Conservation (phyloP, 2,797 vertebrate genomes). For the Gadopsis bispinosus region DNA sequence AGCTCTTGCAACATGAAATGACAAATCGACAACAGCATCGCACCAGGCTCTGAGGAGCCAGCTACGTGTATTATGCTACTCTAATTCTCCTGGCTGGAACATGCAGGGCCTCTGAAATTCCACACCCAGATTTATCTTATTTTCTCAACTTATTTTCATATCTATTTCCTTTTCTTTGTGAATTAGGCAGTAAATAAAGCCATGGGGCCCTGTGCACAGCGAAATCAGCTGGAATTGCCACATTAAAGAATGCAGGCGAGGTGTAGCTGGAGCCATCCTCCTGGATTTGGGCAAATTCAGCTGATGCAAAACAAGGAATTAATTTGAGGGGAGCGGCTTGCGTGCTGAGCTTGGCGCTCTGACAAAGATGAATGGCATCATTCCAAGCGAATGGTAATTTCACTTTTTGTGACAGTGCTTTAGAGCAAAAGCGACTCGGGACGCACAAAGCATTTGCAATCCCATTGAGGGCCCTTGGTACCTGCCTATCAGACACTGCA, state of each 20-base stretch:
- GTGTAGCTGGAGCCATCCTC: constrained; percentile 93
- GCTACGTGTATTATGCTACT: constrained; percentile 88
- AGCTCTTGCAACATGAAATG: constrained; percentile 93
- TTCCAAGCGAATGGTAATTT: constrained; percentile 99
- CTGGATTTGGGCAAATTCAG: constrained; percentile 99
- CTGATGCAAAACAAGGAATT: constrained; percentile 99
- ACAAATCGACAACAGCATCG: constrained; percentile 93
- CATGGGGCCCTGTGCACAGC: constrained; percentile 81
- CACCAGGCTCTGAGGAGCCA: constrained; percentile 89
- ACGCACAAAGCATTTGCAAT: constrained; percentile 98
- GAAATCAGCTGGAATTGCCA: constrained; percentile 93
- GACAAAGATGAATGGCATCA: constrained; percentile 99
- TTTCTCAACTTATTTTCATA: constrained; percentile 97
- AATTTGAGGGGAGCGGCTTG: constrained; percentile 97
- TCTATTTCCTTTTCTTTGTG: constrained; percentile 95
- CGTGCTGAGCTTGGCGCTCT: constrained; percentile 95
- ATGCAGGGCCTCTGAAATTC: constrained; percentile 86
- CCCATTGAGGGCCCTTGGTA: constrained; percentile 97
- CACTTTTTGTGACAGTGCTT: constrained; percentile 99
- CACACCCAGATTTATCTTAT: constrained; percentile 93
- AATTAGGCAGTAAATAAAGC: constrained; percentile 98
- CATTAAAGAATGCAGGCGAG: constrained; percentile 95
- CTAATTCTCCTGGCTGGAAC: constrained; percentile 86
- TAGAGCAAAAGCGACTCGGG: constrained; percentile 96
- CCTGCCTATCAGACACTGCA: constrained; percentile 99